Evolutionary conservation across 2,113 vertebrate species (phyloP).

Genomic region (Lagopus muta): DNA sequence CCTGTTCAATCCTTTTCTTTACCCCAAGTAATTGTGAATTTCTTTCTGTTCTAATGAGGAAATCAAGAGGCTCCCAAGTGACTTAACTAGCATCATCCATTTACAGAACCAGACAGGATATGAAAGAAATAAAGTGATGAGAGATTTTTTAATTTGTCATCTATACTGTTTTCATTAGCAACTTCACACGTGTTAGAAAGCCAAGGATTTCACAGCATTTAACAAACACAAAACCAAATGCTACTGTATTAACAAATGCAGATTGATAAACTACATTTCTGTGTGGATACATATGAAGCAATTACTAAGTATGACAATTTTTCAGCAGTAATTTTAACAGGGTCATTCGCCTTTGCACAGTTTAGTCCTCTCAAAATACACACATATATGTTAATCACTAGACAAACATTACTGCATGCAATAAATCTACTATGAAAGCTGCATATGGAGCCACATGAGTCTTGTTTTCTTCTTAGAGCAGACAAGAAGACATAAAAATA

Average conservation of each 20-base stretch:
- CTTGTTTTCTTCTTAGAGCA: not conserved
- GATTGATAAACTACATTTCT: not conserved
- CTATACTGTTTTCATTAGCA: not conserved
- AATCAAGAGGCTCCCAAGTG: not conserved
- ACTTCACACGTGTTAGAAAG: not conserved
- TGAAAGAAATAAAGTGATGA: not conserved
- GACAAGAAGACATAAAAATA: not conserved
- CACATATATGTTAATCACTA: not conserved
- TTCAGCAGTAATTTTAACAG: not conserved
- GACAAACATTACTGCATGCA: not conserved
- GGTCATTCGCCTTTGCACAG: not conserved
- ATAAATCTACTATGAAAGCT: not conserved
- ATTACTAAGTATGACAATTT: not conserved
- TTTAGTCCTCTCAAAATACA: not conserved
- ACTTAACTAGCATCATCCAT: not conserved
- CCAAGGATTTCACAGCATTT: not conserved
- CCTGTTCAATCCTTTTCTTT: not conserved
- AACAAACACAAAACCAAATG: not conserved
- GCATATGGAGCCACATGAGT: not conserved
- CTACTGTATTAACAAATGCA: not conserved
- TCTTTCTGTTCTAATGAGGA: not conserved
- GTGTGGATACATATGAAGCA: accelerated
- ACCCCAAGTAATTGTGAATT: accelerated
- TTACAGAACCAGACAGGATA: not conserved
- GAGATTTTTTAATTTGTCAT: not conserved